phyloP scores from a whole-genome alignment of 1,140 invertebrate genomes.

The Sesamia nonagrioides region DNA sequence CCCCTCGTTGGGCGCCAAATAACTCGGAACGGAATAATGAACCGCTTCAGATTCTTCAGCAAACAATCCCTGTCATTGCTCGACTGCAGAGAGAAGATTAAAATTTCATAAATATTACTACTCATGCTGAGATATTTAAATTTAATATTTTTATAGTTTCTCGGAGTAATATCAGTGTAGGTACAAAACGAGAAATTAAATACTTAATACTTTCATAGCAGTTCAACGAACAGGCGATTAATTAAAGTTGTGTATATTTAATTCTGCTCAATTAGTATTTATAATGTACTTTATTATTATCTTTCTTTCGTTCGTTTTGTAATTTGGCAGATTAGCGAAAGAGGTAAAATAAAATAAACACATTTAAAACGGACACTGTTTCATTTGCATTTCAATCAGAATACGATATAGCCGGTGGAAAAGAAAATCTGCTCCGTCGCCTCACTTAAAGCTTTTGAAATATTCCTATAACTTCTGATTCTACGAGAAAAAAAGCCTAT shows the following conservation, averaged over 20 bases:
- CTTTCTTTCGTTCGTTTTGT: too few species aligned
- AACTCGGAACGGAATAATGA: conserved; percentile 70
- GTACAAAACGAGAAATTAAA: conserved; percentile 26
- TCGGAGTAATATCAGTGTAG: background rate
- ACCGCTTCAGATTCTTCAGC: conserved; percentile 65
- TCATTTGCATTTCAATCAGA: conserved; percentile 87
- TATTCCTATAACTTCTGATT: conserved; percentile 87
- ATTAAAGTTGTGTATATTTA: background rate
- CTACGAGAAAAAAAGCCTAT: conserved; percentile 83
- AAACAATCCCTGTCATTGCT: conserved; percentile 66
- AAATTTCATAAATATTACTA: conserved; percentile 60
- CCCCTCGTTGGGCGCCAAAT: conserved; percentile 68
- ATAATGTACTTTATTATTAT: conserved; percentile 59
- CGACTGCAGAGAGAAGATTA: conserved; percentile 63
- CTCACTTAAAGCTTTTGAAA: conserved; percentile 86
- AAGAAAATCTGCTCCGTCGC: conserved; percentile 84
- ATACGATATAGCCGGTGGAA: conserved; percentile 83
- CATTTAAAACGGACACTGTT: conserved; percentile 81
- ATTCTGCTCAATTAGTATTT: conserved; percentile 17
- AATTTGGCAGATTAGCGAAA: conserved; percentile 78
- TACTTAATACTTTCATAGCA: conserved; percentile 30
- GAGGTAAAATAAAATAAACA: conserved; percentile 82
- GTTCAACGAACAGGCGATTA: background rate
- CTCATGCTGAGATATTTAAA: conserved; percentile 44
- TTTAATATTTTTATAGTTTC: conserved; percentile 39